Conservation (phyloP, 1,140 invertebrate genomes). For the Maconellicoccus hirsutus region DNA sequence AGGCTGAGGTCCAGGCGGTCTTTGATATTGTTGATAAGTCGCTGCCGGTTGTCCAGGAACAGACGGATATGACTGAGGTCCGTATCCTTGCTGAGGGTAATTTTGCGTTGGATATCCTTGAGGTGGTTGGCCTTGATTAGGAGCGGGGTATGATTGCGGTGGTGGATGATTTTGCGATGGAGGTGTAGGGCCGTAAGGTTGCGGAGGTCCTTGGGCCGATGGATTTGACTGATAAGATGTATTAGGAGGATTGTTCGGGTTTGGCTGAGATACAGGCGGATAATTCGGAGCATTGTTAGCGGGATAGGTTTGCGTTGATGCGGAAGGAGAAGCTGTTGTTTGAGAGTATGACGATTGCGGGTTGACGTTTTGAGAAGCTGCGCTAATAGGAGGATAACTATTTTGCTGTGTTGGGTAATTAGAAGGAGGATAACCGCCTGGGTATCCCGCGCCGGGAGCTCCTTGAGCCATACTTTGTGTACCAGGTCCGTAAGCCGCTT, state of each 20-base stretch:
- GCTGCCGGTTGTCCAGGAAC: neutral
- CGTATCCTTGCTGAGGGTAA: constrained; percentile 14
- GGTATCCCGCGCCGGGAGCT: neutral
- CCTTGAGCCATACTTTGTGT: constrained; percentile 3
- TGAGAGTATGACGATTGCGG: neutral
- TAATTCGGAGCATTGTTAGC: constrained; percentile 13
- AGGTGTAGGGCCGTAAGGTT: neutral
- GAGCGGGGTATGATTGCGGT: neutral
- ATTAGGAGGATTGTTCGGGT: neutral
- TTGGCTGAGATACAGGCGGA: constrained; percentile 4
- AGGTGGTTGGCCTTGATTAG: constrained; percentile 10
- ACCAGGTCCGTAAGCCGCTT: neutral
- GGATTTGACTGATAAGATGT: neutral
- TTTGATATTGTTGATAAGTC: neutral
- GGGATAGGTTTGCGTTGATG: constrained; percentile 10
- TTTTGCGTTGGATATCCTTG: constrained; percentile 17
- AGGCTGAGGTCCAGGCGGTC: neutral
- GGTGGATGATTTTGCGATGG: neutral
- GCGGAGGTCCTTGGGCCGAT: neutral
- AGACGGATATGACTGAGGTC: neutral
- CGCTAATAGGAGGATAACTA: neutral
- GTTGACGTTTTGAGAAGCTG: neutral
- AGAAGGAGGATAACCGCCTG: neutral
- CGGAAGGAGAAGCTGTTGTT: constrained; percentile 6
- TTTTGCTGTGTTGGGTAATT: neutral